A percentile compares a stretch with the other conserved stretches of the same genome.
Evolutionary conservation across 2,113 vertebrate genomes (phyloP).

Genomic region (Microcebus griseorufus): DNA sequence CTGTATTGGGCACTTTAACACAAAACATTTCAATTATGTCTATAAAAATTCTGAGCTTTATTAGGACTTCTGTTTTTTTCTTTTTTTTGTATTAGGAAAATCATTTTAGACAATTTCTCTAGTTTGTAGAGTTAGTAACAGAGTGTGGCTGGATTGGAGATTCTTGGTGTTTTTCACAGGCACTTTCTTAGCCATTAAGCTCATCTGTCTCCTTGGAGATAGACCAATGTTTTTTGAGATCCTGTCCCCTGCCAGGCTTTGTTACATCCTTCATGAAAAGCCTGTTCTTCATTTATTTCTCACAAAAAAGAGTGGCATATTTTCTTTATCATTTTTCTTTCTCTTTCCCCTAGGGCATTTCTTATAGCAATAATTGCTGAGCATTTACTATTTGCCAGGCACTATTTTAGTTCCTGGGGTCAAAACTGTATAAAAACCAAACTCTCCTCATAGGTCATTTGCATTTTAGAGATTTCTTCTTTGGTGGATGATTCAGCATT

Average conservation of each 20-base stretch:
- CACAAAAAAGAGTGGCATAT: neutral
- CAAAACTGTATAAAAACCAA: neutral
- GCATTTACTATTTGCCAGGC: neutral
- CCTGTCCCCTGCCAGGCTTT: neutral
- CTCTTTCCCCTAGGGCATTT: neutral
- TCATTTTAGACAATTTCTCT: neutral
- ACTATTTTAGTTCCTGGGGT: neutral
- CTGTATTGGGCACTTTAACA: neutral
- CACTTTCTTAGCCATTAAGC: neutral
- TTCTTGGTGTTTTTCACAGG: neutral
- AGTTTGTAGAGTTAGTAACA: neutral
- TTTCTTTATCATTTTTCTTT: neutral
- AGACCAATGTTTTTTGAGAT: neutral
- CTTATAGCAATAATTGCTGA: neutral
- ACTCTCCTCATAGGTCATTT: neutral
- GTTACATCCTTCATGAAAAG: neutral
- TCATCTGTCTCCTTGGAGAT: neutral
- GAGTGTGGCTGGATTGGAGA: neutral
- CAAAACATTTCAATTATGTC: neutral
- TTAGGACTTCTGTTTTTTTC: neutral
- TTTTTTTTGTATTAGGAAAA: neutral
- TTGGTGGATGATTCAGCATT: neutral
- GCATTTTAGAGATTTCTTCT: neutral
- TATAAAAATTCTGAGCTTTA: neutral
- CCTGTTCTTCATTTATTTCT: neutral